Conservation (phyloP, 2,888 invertebrate genomes). For the Toxonevra muliebris region DNA sequence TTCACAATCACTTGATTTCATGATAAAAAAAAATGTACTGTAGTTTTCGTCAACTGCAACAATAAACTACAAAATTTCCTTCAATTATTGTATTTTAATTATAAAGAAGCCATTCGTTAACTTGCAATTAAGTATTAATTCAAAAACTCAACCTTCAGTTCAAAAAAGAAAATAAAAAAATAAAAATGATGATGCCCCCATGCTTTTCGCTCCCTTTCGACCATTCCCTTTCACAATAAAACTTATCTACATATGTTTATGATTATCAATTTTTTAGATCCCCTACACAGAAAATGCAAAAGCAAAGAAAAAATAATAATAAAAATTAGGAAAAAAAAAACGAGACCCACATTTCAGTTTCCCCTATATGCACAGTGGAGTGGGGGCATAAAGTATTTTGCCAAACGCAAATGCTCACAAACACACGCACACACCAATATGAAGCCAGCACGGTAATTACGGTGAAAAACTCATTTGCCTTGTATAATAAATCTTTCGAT, state of each 20-base stretch:
- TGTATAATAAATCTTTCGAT: constrained; percentile 56
- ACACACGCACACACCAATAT: not conserved
- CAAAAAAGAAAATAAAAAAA: no score
- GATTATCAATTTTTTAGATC: not conserved
- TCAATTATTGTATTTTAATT: no score
- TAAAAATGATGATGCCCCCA: no score
- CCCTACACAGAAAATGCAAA: not conserved
- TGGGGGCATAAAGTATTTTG: not conserved
- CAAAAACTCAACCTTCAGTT: no score
- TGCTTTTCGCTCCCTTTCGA: not conserved
- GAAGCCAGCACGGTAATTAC: constrained; percentile 51
- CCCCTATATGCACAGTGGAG: not conserved
- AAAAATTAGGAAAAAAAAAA: not conserved
- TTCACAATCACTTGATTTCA: no score
- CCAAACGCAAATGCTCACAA: not conserved
- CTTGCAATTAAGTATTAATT: no score
- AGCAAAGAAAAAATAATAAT: not conserved
- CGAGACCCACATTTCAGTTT: not conserved
- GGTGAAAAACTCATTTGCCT: constrained; percentile 56
- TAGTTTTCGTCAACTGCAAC: no score
- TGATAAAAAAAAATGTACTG: no score
- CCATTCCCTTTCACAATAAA: not conserved
- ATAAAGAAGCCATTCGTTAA: no score
- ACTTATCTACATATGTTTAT: not conserved
- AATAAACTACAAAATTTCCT: no score